Evolutionary conservation across 2,888 invertebrate species (phyloP), one percentile per base, ranked within the genome.

Genomic region (Hypolimnas misippus): DNA sequence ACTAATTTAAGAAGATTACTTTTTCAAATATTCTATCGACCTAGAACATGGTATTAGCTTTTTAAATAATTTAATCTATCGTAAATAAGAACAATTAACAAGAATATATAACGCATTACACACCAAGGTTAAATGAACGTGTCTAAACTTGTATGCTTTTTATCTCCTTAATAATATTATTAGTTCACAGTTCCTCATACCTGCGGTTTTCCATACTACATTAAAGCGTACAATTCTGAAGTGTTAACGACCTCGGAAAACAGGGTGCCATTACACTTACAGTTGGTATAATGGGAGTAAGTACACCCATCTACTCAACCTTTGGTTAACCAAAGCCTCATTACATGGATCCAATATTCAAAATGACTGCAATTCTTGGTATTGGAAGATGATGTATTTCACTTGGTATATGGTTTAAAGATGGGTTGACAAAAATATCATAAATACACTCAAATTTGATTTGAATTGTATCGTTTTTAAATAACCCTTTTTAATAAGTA

Each of bases 221-320:
- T 44, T 64, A 58, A 63, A 58, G 46, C 19, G 16, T 33, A 50
- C 57, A 58, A 58, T 64, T 64, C 60, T 42, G 29, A 62, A 58
- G 64, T 64, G 61, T 55, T 64, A 66, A 64, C 66, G 66, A 64
- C 57, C 64, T 61, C 21, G 50, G 40, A 54, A 57, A 54, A 55
- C 66, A 50, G 55, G 57, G 56, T 54, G 55, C 57, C 44, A 61
- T 66, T 61, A 61, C 25, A 10, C 25, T 14, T 44, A 31, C 19
- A 33, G 35, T 50, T 21, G 12, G 42, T 55, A 2, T 25, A 25
- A 25, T 25, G 25, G 3, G 25, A 25, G 25, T 25, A 25, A 25
- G 25, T 25, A 33, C 8, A 5, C 33, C 33, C 7, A 33, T 10
- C 33, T 33, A 53, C 50, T 57, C 19, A n/a, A n/a, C n/a, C n/a